A percentile compares a stretch with the other conserved stretches of the same genome.
phyloP scores from a whole-genome alignment of 1,140 invertebrate genomes.

The Frieseomelitta varia region DNA sequence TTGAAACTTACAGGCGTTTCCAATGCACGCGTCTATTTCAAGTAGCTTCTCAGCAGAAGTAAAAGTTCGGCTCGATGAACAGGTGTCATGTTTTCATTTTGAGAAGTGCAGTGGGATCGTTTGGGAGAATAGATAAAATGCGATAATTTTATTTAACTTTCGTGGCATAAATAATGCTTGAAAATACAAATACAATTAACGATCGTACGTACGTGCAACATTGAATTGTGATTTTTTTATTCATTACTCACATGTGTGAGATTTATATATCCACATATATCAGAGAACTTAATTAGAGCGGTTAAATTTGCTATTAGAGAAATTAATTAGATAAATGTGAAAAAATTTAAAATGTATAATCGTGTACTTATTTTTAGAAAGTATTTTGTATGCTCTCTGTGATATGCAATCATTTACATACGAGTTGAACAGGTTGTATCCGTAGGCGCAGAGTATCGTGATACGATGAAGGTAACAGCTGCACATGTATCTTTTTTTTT shows the following conservation, averaged over 20 bases:
- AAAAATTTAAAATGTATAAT: not conserved
- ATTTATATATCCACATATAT: not conserved
- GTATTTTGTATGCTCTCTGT: not conserved
- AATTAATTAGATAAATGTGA: not conserved
- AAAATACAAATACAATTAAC: not conserved
- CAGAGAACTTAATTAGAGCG: not conserved
- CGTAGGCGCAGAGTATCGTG: not conserved
- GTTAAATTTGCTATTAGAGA: not conserved
- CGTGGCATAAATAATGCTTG: not conserved
- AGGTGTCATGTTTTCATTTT: not conserved
- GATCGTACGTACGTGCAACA: not conserved
- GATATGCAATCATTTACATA: conserved; percentile 4
- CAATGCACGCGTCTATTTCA: no score
- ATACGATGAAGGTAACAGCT: not conserved
- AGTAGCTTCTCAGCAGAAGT: not conserved
- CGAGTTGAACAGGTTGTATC: not conserved
- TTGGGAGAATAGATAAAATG: not conserved
- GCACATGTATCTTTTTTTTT: no score
- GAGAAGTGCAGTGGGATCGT: not conserved
- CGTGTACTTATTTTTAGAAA: not conserved
- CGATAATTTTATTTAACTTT: not conserved
- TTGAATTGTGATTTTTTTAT: not conserved
- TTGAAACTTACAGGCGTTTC: no score
- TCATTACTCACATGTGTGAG: not conserved
- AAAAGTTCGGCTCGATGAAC: not conserved